Evolutionary conservation across 1,140 invertebrate species (phyloP).

Genomic region (Eulimnadia texana): DNA sequence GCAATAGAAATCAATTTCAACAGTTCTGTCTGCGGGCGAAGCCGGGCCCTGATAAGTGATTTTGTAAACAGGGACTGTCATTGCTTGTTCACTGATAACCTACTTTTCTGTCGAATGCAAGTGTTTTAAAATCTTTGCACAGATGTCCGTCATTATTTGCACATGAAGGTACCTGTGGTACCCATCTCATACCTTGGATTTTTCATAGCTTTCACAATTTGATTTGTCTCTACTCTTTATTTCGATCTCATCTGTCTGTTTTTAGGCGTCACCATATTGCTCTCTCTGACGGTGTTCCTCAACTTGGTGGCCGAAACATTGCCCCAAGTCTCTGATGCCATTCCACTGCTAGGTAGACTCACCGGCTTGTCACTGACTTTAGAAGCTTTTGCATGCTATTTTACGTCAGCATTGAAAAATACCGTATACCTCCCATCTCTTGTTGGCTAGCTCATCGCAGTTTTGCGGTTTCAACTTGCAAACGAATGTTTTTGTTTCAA

Average conservation of each 20-base stretch:
- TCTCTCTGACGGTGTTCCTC: slow-evolving; percentile 98
- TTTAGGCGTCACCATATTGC: slow-evolving; percentile 99
- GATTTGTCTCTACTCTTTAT: background rate
- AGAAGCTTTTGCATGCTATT: slow-evolving; percentile 27
- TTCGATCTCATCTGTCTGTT: slow-evolving; percentile 21
- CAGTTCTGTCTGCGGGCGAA: too few relatives aligned
- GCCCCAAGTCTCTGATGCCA: slow-evolving; percentile 87
- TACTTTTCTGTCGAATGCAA: background rate
- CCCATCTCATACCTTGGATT: too few relatives aligned
- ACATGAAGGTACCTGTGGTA: too few relatives aligned
- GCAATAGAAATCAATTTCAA: background rate
- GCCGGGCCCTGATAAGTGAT: too few relatives aligned
- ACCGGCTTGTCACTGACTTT: background rate
- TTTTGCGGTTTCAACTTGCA: too few relatives aligned
- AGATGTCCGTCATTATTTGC: background rate
- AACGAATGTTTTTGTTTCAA: too few relatives aligned
- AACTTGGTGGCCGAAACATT: slow-evolving; percentile 89
- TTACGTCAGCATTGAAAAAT: background rate
- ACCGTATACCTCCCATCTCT: too few relatives aligned
- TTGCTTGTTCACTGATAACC: background rate
- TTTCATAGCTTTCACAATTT: background rate
- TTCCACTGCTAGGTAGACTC: slow-evolving; percentile 74
- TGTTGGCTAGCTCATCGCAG: too few relatives aligned
- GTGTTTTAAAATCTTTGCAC: too few relatives aligned
- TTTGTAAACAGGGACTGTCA: slow-evolving; percentile 7